A percentile compares a stretch with the other conserved stretches of the same genome.
phyloP scores from a whole-genome alignment of 2,113 vertebrate species.

The Ciconia boyciana region DNA sequence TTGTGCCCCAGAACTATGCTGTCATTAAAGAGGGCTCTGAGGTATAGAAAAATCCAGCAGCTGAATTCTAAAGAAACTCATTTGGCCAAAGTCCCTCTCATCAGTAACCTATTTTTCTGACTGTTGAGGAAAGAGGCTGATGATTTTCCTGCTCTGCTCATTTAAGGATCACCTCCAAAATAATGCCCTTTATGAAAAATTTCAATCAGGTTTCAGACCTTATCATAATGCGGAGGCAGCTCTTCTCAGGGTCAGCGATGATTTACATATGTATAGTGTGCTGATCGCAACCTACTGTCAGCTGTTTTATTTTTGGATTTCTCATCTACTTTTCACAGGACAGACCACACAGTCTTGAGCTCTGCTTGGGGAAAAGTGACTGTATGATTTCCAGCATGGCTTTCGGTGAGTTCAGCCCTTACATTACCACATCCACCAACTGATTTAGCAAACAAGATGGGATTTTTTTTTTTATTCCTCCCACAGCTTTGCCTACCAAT shows the following conservation, averaged over 20 bases:
- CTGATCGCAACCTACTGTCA: slow-evolving; percentile 40
- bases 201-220: slow-evolving; percentile 60
- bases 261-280: slow-evolving; percentile 58
- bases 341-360: slow-evolving; percentile 51
- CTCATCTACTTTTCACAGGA: slow-evolving; percentile 60
- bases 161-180: slow-evolving; percentile 49
- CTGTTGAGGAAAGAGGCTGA: not conserved
- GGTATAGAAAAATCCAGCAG: not conserved
- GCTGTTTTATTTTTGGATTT: slow-evolving; percentile 65
- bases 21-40: not conserved
- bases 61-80: not conserved
- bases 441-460: slow-evolving; percentile 28
- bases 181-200: slow-evolving; percentile 53
- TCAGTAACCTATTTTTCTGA: slow-evolving; percentile 6
- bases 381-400: not conserved
- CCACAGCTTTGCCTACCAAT: slow-evolving; percentile 19
- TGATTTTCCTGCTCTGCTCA: slow-evolving; percentile 25
- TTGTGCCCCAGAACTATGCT: not conserved
- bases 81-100: not conserved
- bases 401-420: not conserved
- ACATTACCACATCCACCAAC: slow-evolving; percentile 8
- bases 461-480: not conserved
- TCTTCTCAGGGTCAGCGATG: slow-evolving; percentile 40
- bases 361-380: not conserved
- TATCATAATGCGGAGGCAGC: slow-evolving; percentile 45